Evolutionary conservation across 2,888 invertebrate species (phyloP).

Genomic region (Diadegma fenestrale): DNA sequence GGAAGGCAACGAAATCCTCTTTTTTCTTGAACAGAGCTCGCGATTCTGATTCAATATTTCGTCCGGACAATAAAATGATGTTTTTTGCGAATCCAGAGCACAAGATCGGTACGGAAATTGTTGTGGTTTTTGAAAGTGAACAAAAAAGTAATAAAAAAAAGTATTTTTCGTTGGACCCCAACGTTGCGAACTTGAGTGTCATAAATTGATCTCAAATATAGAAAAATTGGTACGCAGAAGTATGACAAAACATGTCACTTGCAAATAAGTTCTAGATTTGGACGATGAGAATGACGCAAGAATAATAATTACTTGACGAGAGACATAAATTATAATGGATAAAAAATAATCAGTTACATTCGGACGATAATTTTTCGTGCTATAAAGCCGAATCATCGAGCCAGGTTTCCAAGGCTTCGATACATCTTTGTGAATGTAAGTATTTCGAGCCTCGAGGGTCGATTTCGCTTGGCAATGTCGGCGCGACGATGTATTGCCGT

Average conservation of each 20-base stretch:
- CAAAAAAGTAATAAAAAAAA: too few relatives aligned
- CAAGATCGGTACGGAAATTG: too few relatives aligned
- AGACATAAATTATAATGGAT: not conserved
- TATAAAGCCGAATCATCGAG: slow-evolving; percentile 42
- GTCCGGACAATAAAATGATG: too few relatives aligned
- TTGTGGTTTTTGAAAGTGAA: too few relatives aligned
- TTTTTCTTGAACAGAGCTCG: too few relatives aligned
- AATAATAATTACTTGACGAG: not conserved
- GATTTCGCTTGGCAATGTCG: slow-evolving; percentile 75
- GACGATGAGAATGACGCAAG: not conserved
- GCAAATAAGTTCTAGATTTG: not conserved
- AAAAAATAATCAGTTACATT: slow-evolving; percentile 34
- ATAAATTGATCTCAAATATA: too few relatives aligned
- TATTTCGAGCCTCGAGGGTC: slow-evolving; percentile 63
- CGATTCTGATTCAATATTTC: too few relatives aligned
- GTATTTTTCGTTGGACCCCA: too few relatives aligned
- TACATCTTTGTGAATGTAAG: slow-evolving; percentile 12
- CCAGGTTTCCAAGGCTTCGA: slow-evolving; percentile 28
- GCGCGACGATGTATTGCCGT: slow-evolving; percentile 80
- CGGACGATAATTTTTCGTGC: slow-evolving; percentile 36
- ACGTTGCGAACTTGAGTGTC: too few relatives aligned
- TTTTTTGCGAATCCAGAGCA: too few relatives aligned
- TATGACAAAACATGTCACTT: not conserved
- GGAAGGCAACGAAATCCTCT: too few relatives aligned
- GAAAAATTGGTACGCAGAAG: not conserved